Base-by-base conservation (phyloP, 2,888 invertebrate genomes). In the Tinea trinotella region DNA sequence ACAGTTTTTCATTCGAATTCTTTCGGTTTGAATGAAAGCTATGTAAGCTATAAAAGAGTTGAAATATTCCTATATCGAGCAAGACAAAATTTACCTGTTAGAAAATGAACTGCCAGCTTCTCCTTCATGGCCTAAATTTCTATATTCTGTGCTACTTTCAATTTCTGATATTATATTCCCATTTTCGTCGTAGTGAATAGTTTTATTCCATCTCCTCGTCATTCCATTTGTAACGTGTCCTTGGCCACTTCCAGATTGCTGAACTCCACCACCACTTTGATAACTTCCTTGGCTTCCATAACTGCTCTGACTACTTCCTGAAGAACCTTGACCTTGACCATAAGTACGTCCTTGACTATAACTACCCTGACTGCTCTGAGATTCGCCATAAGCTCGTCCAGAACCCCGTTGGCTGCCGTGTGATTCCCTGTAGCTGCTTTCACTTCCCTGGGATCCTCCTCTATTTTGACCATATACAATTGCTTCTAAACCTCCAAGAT, bases 61-160 rank as follows among this genome's bases (percentile, higher is more conserved):
- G n/a, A n/a, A n/a, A n/a, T n/a, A n/a, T n/a, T n/a, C n/a, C n/a
- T n/a, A n/a, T n/a, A n/a, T n/a, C n/a, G n/a, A n/a, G n/a, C n/a
- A n/a, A n/a, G n/a, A n/a, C n/a, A n/a, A n/a, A 30, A 74, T 78
- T 76, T 67, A 86, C 86, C 64, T 66, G 61, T 79, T 61, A 52
- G 56, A 76, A 56, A 80, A 85, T 17, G 82, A 80, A 61, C 83
- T 81, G 36, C 82, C 83, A 59, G 70, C 67, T 67, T 84, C 82
- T 2, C 84, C 86, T 60, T 84, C 83, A 19, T 74, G 81, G 15
- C 82, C 85, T 55, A 84, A 63, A 7, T 68, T 70, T 30, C 73
- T 76, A 58, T 80, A 87, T 57, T 88, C 88, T 0, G 88, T 88
- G 59, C 88, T 88, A 0, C 74, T 76, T 61, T 89, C 88, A 1